These are phyloP conservation scores for Tipula helvola DNA, from an alignment of 2,888 invertebrate species.

Conservation along the genomic window DNA sequence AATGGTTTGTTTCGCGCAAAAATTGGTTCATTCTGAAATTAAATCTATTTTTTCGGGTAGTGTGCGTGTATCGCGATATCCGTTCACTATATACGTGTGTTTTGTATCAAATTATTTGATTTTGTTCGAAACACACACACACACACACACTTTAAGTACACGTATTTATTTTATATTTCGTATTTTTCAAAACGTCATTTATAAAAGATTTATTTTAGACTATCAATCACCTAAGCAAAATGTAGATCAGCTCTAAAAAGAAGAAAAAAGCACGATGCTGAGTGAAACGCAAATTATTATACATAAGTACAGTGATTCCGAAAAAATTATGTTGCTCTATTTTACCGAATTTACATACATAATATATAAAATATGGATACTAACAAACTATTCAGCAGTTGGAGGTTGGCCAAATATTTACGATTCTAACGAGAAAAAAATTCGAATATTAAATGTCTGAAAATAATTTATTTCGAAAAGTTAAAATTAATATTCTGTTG, in stretches of 20 bases:
- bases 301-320: not conserved
- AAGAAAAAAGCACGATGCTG: not conserved
- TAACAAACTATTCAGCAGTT: not conserved
- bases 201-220: not conserved
- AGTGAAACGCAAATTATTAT: not conserved
- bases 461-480: not conserved
- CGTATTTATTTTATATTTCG: not conserved
- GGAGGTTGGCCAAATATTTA: not conserved
- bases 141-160: not conserved
- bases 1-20: not conserved
- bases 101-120: not conserved
- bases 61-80: not conserved
- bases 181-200: not conserved
- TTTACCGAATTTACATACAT: not conserved
- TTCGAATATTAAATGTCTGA: not conserved
- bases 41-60: not conserved
- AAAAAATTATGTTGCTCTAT: not conserved
- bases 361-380: not conserved
- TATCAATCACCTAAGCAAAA: not conserved
- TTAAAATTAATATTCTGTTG: constrained; percentile 4
- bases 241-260: not conserved
- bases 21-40: not conserved
- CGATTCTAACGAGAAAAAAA: not conserved
- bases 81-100: not conserved
- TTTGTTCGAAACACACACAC: not conserved